Conservation (phyloP, 1,140 invertebrate genomes). For the Eriocheir sinensis region DNA sequence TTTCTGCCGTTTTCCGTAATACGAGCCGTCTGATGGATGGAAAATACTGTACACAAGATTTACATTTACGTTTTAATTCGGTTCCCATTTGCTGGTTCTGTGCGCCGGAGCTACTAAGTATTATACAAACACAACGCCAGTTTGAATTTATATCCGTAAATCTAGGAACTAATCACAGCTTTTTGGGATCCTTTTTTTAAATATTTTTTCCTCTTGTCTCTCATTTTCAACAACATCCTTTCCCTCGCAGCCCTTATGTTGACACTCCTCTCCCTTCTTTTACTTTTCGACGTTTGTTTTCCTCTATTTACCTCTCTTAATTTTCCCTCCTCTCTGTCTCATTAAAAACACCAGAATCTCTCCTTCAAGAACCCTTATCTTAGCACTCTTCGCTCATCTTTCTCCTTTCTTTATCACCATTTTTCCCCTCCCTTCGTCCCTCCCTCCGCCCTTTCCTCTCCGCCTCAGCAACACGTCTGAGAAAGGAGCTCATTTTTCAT, state of each 20-base stretch:
- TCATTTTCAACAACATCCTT: background rate
- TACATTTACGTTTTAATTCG: background rate
- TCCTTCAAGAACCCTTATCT: background rate
- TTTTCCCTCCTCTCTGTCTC: background rate
- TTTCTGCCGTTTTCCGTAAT: background rate
- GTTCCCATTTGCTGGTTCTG: constrained; percentile 7
- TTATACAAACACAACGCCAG: too few relatives aligned
- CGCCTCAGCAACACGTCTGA: background rate
- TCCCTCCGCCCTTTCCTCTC: constrained; percentile 26
- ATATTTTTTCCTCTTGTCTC: background rate
- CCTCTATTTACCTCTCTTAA: background rate
- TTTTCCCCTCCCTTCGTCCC: background rate
- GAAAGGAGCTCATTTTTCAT: constrained; percentile 65
- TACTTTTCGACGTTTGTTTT: background rate
- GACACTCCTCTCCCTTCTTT: background rate
- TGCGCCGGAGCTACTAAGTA: too few relatives aligned
- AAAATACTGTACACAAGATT: background rate
- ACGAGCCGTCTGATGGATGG: background rate
- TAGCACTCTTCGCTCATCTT: background rate
- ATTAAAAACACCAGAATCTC: background rate
- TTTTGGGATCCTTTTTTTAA: too few relatives aligned
- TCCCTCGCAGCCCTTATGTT: background rate
- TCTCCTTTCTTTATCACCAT: background rate
- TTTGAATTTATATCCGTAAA: too few relatives aligned
- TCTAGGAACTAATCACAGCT: too few relatives aligned